Percentiles rank a stretch among this genome's conserved stretches.
These are phyloP conservation scores for Lycaon pictus DNA, from an alignment of 2,113 vertebrate species.

Conservation along the genomic window DNA sequence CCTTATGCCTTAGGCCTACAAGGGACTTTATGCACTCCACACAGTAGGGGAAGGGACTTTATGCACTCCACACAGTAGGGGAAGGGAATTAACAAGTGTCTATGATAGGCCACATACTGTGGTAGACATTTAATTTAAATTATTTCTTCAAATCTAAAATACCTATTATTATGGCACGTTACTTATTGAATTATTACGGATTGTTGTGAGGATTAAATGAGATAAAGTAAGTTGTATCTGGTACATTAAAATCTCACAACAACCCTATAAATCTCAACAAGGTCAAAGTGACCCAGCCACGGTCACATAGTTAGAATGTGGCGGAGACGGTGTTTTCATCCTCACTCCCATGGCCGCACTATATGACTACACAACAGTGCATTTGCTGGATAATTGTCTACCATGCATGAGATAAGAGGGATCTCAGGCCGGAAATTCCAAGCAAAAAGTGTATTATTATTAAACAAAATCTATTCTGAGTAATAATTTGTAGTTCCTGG, in stretches of 20 bases:
- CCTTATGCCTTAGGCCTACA: not conserved
- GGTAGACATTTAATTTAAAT: slow-evolving; percentile 15
- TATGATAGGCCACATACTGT: not conserved
- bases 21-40: too few species aligned
- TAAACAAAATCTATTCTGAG: slow-evolving; percentile 4
- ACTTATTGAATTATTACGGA: not conserved
- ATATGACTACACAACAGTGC: not conserved
- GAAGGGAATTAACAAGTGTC: not conserved
- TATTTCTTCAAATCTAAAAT: slow-evolving; percentile 13
- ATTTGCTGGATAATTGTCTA: not conserved
- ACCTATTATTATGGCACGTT: not conserved
- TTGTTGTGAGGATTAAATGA: slow-evolving; percentile 32
- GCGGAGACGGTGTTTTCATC: not conserved
- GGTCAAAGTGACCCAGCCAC: slow-evolving; percentile 22
- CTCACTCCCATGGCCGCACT: not conserved
- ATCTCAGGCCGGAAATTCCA: slow-evolving; percentile 2
- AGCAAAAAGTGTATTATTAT: not conserved
- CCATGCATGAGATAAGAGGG: not conserved
- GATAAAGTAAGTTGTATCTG: not conserved
- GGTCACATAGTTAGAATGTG: not conserved
- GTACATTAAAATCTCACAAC: slow-evolving; percentile 28
- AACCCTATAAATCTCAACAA: not conserved
- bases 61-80: not conserved
- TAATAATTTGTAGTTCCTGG: slow-evolving; percentile 40
- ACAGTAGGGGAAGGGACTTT: not conserved